phyloP scores from a whole-genome alignment of 2,797 vertebrate genomes.

The Fundulus diaphanus region DNA sequence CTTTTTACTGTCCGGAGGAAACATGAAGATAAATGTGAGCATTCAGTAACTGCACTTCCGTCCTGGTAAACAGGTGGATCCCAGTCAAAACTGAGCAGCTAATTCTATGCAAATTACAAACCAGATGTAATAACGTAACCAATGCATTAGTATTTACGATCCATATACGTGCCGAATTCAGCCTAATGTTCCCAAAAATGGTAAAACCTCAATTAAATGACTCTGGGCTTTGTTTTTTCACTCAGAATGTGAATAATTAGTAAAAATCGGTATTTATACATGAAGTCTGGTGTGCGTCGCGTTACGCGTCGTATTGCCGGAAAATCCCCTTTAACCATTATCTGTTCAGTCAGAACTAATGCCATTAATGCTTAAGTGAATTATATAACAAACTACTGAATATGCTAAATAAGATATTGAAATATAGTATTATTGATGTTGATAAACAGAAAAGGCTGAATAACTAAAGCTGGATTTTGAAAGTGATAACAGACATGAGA shows the following conservation, averaged over 20 bases:
- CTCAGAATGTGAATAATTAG: background rate
- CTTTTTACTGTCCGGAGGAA: background rate
- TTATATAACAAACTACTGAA: background rate
- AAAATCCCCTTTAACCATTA: background rate
- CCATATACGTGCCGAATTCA: constrained; percentile 1
- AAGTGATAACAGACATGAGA: background rate
- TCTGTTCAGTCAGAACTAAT: background rate
- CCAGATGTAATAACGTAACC: fast-evolving
- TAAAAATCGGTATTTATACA: background rate
- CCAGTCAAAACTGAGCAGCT: fast-evolving
- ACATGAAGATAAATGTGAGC: fast-evolving
- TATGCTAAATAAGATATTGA: background rate
- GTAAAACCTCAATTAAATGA: fast-evolving
- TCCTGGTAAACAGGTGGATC: fast-evolving
- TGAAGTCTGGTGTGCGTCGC: constrained; percentile 16
- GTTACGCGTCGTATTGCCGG: fast-evolving
- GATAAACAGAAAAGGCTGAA: fast-evolving
- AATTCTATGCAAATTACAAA: fast-evolving
- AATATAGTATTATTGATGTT: no score
- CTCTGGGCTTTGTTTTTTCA: fast-evolving
- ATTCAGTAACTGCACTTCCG: background rate
- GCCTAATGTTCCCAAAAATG: fast-evolving
- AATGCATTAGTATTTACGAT: fast-evolving
- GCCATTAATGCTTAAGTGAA: background rate
- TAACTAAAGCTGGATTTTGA: background rate